Evolutionary conservation across 2,888 invertebrate genomes (phyloP).

Genomic region (Nasonia oneida): DNA sequence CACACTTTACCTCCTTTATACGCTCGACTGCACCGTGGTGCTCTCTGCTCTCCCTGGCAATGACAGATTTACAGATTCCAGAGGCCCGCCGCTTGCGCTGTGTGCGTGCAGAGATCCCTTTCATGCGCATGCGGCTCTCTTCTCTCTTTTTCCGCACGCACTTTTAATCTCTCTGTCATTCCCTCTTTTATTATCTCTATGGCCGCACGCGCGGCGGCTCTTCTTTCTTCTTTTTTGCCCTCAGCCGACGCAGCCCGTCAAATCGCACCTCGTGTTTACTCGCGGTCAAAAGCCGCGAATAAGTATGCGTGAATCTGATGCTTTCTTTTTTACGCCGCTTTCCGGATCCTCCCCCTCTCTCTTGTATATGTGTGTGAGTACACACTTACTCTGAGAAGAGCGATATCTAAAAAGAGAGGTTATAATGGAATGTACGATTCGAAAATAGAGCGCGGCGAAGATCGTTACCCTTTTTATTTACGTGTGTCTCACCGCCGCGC

Average conservation of each 20-base stretch:
- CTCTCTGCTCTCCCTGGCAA: slow-evolving; percentile 64
- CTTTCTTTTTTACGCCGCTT: slow-evolving; percentile 52
- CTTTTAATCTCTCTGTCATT: slow-evolving; percentile 44
- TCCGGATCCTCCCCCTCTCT: slow-evolving; percentile 6
- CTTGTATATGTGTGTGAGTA: neutral
- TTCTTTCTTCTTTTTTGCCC: slow-evolving; percentile 59
- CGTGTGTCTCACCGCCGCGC: slow-evolving; percentile 56
- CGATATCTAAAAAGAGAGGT: neutral
- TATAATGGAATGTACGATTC: slow-evolving; percentile 6
- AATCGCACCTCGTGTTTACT: slow-evolving; percentile 74
- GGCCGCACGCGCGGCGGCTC: neutral
- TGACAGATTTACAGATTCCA: slow-evolving; percentile 79
- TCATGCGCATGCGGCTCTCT: neutral
- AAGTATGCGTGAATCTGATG: slow-evolving; percentile 31
- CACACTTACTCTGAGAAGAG: too few species aligned
- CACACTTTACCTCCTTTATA: slow-evolving; percentile 64
- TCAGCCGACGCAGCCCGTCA: slow-evolving; percentile 69
- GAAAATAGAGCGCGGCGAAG: slow-evolving; percentile 12
- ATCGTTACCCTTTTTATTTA: slow-evolving; percentile 73
- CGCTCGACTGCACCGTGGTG: slow-evolving; percentile 61
- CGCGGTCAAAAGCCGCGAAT: slow-evolving; percentile 34
- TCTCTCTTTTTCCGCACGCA: slow-evolving; percentile 19
- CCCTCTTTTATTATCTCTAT: slow-evolving; percentile 39
- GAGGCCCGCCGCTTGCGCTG: slow-evolving; percentile 63
- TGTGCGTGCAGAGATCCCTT: slow-evolving; percentile 32